Evolutionary conservation across 2,797 vertebrate species (phyloP), one percentile per base, ranked within the genome.

Genomic region (Poecilia picta): DNA sequence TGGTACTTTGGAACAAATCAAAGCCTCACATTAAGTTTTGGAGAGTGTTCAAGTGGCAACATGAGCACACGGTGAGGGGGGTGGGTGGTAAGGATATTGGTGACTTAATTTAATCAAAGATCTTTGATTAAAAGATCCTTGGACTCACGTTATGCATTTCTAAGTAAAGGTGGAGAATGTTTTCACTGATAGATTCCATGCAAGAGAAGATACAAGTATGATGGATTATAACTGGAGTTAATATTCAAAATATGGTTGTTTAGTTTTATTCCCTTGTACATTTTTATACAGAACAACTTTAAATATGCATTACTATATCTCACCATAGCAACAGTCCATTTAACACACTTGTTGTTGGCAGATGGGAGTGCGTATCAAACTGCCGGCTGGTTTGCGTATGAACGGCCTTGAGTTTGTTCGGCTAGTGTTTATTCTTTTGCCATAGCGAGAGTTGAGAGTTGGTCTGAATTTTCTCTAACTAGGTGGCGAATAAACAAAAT

Each of bases 21-120:
- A 75, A 53, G 31, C 46, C 68, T 80, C 64, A n/a, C 23, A 41
- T 70, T 12, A n/a, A 45, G 70, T 77, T 81, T 71, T 73, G 77
- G 80, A 78, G 51, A 55, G 74, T 59, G 68, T 83, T 91, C 45
- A 85, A 83, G 83, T 76, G 64, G 76, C 85, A 84, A 86, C 46
- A 23, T 85, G 83, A 89, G 84, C 75, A 72, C 81, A 78, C 31
- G 51, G 81, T 76, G 62, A 1, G 81, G 76, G 85, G 84, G 8
- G 8, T 23, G 51, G 66, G 77, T 74, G 1, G 73, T 72, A 39
- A 78, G 73, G 76, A 82, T 78, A 88, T 80, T 80, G 80, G 45
- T 64, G 77, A 84, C 81, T 79, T 86, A 68, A 80, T 90, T 86
- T 88, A 85, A 90, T 90, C 84, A 88, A 85, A 84, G 78, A 47